A percentile compares a stretch with the other conserved stretches of the same genome.
Conservation (phyloP, 2,888 invertebrate genomes). For the Priocnemis perturbator region DNA sequence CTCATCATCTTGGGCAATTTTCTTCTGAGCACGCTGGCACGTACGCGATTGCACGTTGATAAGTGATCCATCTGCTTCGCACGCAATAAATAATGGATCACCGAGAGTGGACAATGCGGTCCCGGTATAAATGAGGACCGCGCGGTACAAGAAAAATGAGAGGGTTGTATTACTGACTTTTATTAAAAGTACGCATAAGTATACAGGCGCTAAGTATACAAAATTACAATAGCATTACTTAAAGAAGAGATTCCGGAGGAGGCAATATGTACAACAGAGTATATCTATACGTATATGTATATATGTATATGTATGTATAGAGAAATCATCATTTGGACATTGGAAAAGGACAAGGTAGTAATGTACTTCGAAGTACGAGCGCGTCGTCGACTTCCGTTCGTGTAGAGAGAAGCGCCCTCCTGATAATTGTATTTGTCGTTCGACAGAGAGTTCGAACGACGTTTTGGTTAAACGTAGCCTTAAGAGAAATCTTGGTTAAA, state of each 20-base stretch:
- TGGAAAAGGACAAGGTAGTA: conserved; percentile 56
- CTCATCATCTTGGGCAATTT: too few relatives aligned
- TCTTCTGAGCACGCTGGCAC: too few relatives aligned
- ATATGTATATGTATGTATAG: conserved; percentile 45
- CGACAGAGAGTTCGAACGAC: conserved; percentile 30
- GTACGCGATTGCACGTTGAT: too few relatives aligned
- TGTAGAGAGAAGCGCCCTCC: conserved; percentile 7
- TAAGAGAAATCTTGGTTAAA: conserved; percentile 53
- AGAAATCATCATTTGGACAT: conserved; percentile 36
- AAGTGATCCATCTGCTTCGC: too few relatives aligned
- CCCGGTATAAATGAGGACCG: too few relatives aligned
- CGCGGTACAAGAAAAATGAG: too few relatives aligned
- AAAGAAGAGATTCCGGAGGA: conserved; percentile 66
- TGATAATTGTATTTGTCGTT: conserved; percentile 12
- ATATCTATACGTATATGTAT: conserved; percentile 56
- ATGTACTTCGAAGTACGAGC: conserved; percentile 49
- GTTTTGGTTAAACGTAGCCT: conserved; percentile 54
- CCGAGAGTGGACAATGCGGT: neutral
- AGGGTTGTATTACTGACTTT: conserved; percentile 54
- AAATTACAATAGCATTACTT: conserved; percentile 69
- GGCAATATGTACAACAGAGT: conserved; percentile 70
- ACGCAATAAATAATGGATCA: conserved; percentile 3
- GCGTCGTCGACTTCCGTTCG: conserved; percentile 32
- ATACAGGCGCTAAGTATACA: conserved; percentile 69
- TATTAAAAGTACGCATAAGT: conserved; percentile 67